A percentile compares a stretch with the other conserved stretches of the same genome.
phyloP scores from a whole-genome alignment of 1,140 invertebrate species.

The Dreissena rostriformis region DNA sequence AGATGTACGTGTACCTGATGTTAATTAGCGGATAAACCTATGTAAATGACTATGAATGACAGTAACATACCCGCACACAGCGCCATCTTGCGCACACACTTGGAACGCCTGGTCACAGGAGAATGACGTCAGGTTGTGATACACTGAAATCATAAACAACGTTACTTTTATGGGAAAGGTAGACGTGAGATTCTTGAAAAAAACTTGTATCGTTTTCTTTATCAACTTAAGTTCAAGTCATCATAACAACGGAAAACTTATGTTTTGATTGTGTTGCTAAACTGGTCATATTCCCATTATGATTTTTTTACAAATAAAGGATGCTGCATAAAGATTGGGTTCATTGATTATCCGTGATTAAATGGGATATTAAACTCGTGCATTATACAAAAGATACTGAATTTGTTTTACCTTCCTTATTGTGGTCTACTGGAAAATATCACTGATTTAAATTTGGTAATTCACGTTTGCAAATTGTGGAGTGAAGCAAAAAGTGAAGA shows the following conservation, averaged over 20 bases:
- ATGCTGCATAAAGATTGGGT: too few species aligned
- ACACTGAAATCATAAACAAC: conserved; percentile 10
- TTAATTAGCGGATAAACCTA: neutral
- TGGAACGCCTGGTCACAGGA: conserved; percentile 32
- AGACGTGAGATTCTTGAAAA: neutral
- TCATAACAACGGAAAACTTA: too few species aligned
- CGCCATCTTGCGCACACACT: conserved; percentile 23
- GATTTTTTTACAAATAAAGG: too few species aligned
- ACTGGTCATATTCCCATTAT: neutral
- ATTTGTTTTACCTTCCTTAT: too few species aligned
- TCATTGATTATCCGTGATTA: too few species aligned
- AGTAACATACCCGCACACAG: conserved; percentile 23
- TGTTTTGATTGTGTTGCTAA: neutral
- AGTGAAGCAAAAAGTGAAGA: too few species aligned
- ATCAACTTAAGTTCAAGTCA: neutral
- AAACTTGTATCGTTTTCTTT: neutral
- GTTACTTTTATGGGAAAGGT: neutral
- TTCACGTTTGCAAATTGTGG: too few species aligned
- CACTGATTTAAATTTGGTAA: too few species aligned
- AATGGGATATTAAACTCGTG: too few species aligned
- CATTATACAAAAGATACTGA: too few species aligned
- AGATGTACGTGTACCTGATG: neutral
- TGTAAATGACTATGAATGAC: neutral
- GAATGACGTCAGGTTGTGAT: conserved; percentile 35
- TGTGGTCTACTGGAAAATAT: too few species aligned